Evolutionary conservation across 2,113 vertebrate genomes (phyloP).

Genomic region (Pseudolaguvia tuberculata): DNA sequence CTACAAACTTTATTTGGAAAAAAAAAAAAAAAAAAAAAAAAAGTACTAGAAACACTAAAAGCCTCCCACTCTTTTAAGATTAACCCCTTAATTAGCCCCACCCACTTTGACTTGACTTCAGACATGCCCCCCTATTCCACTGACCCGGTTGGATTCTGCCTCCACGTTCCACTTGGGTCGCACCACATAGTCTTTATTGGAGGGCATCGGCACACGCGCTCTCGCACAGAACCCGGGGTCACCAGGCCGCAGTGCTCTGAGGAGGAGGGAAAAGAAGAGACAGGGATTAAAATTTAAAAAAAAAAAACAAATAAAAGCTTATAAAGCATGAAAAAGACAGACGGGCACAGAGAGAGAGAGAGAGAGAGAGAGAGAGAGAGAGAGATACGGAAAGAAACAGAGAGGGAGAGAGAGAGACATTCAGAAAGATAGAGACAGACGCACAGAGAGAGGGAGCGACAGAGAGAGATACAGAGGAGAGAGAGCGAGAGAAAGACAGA

Average conservation of each 20-base stretch:
- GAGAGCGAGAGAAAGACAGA: too few species aligned
- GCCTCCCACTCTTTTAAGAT: not conserved
- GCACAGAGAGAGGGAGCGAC: not conserved
- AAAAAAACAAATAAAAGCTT: not conserved
- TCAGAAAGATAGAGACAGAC: not conserved
- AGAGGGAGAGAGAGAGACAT: too few species aligned
- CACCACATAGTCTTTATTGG: slow-evolving; percentile 97
- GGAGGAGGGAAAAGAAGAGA: not conserved
- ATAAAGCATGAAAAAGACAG: not conserved
- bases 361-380: not conserved
- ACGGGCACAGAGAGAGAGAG: not conserved
- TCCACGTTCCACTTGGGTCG: slow-evolving; percentile 98
- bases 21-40: not conserved
- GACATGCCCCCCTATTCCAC: slow-evolving; percentile 35
- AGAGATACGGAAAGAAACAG: not conserved
- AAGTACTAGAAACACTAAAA: not conserved
- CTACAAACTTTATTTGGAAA: not conserved
- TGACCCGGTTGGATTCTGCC: slow-evolving; percentile 86
- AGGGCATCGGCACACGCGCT: slow-evolving; percentile 92
- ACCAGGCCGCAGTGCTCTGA: slow-evolving; percentile 87
- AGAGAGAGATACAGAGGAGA: not conserved
- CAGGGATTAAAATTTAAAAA: too few species aligned
- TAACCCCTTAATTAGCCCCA: not conserved
- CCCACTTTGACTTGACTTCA: not conserved
- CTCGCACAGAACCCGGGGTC: slow-evolving; percentile 96